Evolutionary conservation across 1,140 invertebrate species (phyloP), one percentile per base, ranked within the genome.

Genomic region (Penaeus chinensis): DNA sequence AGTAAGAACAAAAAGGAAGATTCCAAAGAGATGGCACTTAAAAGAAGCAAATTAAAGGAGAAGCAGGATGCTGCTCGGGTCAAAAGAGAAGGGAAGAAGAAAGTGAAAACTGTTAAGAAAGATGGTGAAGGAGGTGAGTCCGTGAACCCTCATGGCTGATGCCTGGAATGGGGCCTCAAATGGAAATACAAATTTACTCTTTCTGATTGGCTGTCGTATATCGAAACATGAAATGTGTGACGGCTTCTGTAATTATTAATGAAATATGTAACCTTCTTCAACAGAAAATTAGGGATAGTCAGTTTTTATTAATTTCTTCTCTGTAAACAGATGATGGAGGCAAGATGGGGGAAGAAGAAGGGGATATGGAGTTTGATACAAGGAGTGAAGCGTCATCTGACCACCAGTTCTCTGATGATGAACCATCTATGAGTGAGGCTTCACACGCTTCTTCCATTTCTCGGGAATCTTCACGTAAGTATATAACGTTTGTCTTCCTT

Each of bases 371-470:
- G 27, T 90, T 90, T 85, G 89, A 90, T 61, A 90, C 86, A 22
- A 66, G 87, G n/a, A 78, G 86, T 71, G 89, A 77, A 69, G 82
- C 82, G n/a, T 90, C 89, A 2, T 90, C 89, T 32, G 89, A 88
- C 22, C 83, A 90, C 42, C 62, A 85, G 60, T 69, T 87, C 54
- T 74, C 76, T 3, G 86, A 87, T 47, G 87, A 88, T 62, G 89
- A 90, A 63, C 89, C 89, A 32, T 90, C 89, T 37, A 88, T 90
- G 83, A 90, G 89, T 63, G 89, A 88, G 20, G 86, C 86, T n/a
- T 90, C 89, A 3, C n/a, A 79, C 3, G 78, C 85, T 27, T 88
- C 86, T 8, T 90, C 89, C 27, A 88, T 88, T 16, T 90, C 89
- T 27, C 74, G 86, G 61, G 85, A 88, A 61, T 85, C 86, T 11